phyloP scores from a whole-genome alignment of 2,888 invertebrate genomes.

The Danaus chrysippus region DNA sequence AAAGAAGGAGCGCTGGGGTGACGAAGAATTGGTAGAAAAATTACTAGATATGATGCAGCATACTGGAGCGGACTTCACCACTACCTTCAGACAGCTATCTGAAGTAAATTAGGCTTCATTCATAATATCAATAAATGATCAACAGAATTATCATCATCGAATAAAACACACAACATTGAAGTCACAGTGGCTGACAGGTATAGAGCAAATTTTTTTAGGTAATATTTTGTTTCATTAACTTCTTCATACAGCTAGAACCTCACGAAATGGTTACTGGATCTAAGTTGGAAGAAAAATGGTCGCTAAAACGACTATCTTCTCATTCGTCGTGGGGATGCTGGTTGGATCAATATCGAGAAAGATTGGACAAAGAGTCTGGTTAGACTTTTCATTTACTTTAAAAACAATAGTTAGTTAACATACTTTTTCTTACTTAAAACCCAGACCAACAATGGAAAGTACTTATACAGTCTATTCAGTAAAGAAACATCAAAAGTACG shows the following conservation, averaged over 20 bases:
- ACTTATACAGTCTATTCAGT: background rate
- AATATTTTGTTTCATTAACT: background rate
- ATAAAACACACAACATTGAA: too few species aligned
- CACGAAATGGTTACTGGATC: constrained; percentile 58
- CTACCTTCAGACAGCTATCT: constrained; percentile 78
- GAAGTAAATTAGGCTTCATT: constrained; percentile 49
- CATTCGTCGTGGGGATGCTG: constrained; percentile 72
- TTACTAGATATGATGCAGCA: constrained; percentile 81
- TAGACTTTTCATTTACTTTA: constrained; percentile 12
- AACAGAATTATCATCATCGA: too few species aligned
- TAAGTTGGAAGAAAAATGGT: constrained; percentile 70
- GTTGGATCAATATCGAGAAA: constrained; percentile 68
- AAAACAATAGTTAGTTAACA: background rate
- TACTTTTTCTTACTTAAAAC: background rate
- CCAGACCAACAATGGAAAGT: background rate
- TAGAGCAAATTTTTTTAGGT: too few species aligned
- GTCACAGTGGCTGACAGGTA: too few species aligned
- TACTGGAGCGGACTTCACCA: constrained; percentile 82
- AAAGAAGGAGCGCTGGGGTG: constrained; percentile 67
- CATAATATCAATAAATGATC: background rate
- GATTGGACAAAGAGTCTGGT: constrained; percentile 70
- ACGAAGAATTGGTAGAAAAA: constrained; percentile 70
- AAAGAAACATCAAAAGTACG: too few species aligned
- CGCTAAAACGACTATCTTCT: constrained; percentile 66
- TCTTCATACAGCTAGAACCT: constrained; percentile 55